Percentiles rank a stretch among this genome's conserved stretches.
Evolutionary conservation across 1,140 invertebrate species (phyloP).

Genomic region (Dermatophagoides farinae): DNA sequence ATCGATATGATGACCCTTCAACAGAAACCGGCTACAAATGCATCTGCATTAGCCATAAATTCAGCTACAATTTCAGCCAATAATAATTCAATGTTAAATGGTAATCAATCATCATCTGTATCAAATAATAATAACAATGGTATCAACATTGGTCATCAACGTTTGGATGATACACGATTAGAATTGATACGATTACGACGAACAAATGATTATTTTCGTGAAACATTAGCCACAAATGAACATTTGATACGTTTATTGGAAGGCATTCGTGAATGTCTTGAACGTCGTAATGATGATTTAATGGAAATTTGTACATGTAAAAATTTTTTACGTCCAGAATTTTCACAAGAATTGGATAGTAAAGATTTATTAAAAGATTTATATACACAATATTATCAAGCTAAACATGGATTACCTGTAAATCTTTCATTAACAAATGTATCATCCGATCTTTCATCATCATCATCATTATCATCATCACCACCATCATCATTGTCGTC

Average conservation of each 20-base stretch:
- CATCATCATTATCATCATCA: not conserved
- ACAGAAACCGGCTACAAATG: not conserved
- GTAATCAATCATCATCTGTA: too few relatives aligned
- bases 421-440: not conserved
- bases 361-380: not conserved
- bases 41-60: too few relatives aligned
- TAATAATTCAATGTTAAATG: too few relatives aligned
- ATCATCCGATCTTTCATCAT: not conserved
- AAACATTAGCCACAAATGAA: conserved; percentile 4
- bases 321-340: not conserved
- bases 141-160: not conserved
- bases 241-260: conserved; percentile 1
- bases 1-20: conserved; percentile 2
- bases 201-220: conserved; percentile 5
- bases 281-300: conserved; percentile 4
- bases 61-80: too few relatives aligned
- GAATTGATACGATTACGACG: not conserved
- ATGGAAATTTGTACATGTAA: conserved; percentile 3
- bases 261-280: conserved; percentile 4
- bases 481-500: not conserved
- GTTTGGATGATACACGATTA: not conserved
- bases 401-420: conserved; percentile 2
- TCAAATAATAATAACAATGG: too few relatives aligned
- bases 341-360: not conserved
- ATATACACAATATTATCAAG: conserved; percentile 5